Base-by-base conservation (phyloP, 1,140 invertebrate species). In the Nasonia vitripennis region DNA sequence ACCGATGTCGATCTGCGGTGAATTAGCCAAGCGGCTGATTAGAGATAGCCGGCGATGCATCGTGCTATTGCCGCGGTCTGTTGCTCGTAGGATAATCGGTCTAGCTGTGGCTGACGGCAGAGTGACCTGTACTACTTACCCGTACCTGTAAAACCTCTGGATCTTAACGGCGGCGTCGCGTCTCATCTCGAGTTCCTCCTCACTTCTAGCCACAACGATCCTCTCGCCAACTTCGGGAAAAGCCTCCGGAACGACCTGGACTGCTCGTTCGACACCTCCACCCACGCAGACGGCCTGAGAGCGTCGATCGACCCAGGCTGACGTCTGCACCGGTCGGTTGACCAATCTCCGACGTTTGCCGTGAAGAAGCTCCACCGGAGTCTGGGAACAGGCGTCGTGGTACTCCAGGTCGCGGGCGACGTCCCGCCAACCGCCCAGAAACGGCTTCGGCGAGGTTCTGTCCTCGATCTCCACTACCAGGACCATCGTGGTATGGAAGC, bases 371-470 rank as follows among this genome's bases (percentile, higher is more conserved):
- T 4, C 93, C 70, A 27, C 27, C 10, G 67, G 48, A 14, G 95
- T 96, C 90, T 96, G 96, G 2, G 94, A 94, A 88, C 92, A 94
- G 7, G 95, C 94, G 90, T 96, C 94, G 88, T 95, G 94, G 90
- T 95, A 96, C 84, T 95, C 92, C 17, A 91, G 45, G 88, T 94
- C 94, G 37, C 94, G 95, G 37, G 93, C 87, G 78, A 92, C 92
- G 89, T 95, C 94, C 86, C 91, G 93, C 91, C 95, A 96, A 73
- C 95, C 95, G 37, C 95, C 95, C 17, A 95, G 90, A 89, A 94
- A 95, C 14, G 94, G 94, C 87, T 95, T 95, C 67, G 55, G 91
- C 88, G 37, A 94, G 31, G 91, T 89, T 78, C 93, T 89, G 79
- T 94, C 94, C 87, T 95, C 94, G 88, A 95, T 94, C 91, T 95